phyloP scores from a whole-genome alignment of 2,113 vertebrate genomes.

The Oenanthe melanoleuca region DNA sequence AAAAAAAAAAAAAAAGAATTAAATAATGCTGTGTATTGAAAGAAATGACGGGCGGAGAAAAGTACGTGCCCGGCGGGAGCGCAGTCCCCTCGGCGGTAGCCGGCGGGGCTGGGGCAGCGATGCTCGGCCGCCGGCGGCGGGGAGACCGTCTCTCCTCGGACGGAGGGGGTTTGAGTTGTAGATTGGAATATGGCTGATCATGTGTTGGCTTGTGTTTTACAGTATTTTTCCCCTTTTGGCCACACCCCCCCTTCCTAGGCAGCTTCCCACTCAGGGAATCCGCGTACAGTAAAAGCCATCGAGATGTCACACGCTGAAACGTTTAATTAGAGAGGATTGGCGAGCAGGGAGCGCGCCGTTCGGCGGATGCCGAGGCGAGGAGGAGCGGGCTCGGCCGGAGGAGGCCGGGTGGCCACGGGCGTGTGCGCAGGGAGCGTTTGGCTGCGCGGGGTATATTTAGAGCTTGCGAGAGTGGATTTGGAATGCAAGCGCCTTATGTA shows the following conservation, averaged over 20 bases:
- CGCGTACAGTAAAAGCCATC: conserved; percentile 83
- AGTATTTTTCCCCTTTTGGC: conserved; percentile 83
- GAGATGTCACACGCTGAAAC: conserved; percentile 70
- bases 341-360: conserved; percentile 22
- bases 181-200: conserved; percentile 74
- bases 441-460: conserved; percentile 86
- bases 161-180: conserved; percentile 20
- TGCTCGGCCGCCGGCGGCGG: not conserved
- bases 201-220: conserved; percentile 86
- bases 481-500: conserved; percentile 96
- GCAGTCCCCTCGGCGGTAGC: not conserved
- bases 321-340: conserved; percentile 71
- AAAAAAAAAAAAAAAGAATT: not conserved
- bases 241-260: conserved; percentile 85
- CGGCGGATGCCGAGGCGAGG: not conserved
- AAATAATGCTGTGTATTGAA: not conserved
- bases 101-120: not conserved
- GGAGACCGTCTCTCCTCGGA: not conserved
- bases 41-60: not conserved
- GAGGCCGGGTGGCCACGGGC: conserved; percentile 5
- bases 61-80: not conserved
- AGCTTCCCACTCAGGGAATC: conserved; percentile 81
- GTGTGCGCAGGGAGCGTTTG: conserved; percentile 60
- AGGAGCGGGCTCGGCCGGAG: not conserved
- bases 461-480: conserved; percentile 88